These are phyloP conservation scores for Tetranychus piercei DNA, from an alignment of 2,888 invertebrate species.

Conservation along the genomic window DNA sequence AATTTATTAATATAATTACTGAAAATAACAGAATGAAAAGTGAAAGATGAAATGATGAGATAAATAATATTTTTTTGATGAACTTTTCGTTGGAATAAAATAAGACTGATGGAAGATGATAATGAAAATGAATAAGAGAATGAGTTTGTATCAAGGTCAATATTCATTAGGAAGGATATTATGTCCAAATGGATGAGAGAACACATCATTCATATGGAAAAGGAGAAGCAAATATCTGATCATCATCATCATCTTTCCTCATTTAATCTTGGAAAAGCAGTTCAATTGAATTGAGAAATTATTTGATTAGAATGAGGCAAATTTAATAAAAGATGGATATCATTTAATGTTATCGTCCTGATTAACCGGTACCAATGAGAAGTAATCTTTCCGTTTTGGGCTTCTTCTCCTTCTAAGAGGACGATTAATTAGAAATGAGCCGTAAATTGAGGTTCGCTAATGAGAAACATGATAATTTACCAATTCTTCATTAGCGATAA, in stretches of 20 bases:
- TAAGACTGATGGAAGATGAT: neutral
- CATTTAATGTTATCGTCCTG: neutral
- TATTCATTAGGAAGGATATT: neutral
- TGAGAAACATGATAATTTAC: neutral
- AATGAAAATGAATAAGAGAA: conserved; percentile 7
- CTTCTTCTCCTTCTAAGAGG: neutral
- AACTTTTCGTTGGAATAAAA: neutral
- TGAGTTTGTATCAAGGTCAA: neutral
- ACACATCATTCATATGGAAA: neutral
- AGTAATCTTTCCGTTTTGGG: neutral
- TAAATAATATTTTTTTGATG: neutral
- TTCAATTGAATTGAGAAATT: neutral
- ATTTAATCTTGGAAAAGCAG: neutral
- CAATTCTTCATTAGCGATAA: neutral
- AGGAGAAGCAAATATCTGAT: neutral
- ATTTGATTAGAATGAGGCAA: neutral
- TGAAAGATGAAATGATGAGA: neutral
- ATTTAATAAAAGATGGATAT: neutral
- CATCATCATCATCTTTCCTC: neutral
- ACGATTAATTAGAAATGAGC: neutral
- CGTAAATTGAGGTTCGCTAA: neutral
- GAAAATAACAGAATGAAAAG: neutral
- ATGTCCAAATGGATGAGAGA: conserved; percentile 1
- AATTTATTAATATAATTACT: neutral
- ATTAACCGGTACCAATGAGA: neutral